Evolutionary conservation across 2,797 vertebrate genomes (phyloP).

Genomic region (Otolemur crassicaudatus): DNA sequence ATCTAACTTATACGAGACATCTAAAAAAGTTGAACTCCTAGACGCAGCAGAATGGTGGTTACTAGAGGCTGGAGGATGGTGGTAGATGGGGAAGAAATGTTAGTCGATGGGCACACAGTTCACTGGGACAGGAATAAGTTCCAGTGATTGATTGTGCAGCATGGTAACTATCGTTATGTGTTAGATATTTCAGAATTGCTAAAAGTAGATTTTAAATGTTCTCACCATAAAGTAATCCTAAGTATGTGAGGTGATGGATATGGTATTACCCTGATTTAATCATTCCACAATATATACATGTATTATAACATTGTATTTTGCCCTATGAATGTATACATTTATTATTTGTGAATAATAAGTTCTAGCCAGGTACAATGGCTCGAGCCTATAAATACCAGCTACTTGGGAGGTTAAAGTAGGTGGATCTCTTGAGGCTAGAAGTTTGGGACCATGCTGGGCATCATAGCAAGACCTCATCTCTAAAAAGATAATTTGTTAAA

Average conservation of each 20-base stretch:
- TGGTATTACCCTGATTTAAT: not conserved
- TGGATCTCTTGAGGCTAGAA: not conserved
- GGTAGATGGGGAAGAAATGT: not conserved
- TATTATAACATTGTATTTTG: not conserved
- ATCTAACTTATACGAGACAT: not conserved
- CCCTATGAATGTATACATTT: not conserved
- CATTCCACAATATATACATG: not conserved
- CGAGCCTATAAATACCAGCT: not conserved
- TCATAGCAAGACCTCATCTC: not conserved
- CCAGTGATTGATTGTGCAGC: not conserved
- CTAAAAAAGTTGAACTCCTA: not conserved
- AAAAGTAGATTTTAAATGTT: not conserved
- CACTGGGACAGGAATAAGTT: not conserved
- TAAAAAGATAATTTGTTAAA: not conserved
- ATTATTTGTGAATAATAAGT: not conserved
- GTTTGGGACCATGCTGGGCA: not conserved
- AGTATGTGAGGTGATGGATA: not conserved
- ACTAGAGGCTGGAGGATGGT: not conserved
- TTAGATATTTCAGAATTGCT: not conserved
- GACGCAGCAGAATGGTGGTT: not conserved
- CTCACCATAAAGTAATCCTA: not conserved
- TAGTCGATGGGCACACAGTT: not conserved
- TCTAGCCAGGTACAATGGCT: not conserved
- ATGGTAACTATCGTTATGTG: not conserved
- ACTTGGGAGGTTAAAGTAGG: not conserved